A percentile compares a stretch with the other conserved stretches of the same genome.
These are phyloP conservation scores for Aspidoscelis tigris DNA, from an alignment of 2,113 vertebrate genomes.

Conservation along the genomic window DNA sequence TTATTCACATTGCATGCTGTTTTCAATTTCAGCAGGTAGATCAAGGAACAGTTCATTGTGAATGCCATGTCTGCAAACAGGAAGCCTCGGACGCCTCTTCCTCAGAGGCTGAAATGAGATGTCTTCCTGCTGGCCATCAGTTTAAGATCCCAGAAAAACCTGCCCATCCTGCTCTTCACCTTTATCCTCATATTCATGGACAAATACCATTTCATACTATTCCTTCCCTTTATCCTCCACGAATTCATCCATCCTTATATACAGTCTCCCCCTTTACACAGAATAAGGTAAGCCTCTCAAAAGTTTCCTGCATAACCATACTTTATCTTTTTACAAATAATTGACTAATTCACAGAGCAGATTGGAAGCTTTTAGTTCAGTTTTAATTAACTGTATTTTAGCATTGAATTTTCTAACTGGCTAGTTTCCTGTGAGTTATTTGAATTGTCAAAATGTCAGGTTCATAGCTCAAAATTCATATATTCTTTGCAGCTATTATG, in stretches of 20 bases:
- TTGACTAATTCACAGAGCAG: not conserved
- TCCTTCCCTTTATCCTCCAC: slow-evolving; percentile 88
- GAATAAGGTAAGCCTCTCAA: slow-evolving; percentile 85
- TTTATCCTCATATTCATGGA: slow-evolving; percentile 98
- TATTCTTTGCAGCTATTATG: not conserved
- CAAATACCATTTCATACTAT: slow-evolving; percentile 94
- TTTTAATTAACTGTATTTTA: too few species aligned
- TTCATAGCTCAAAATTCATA: not conserved
- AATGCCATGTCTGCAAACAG: slow-evolving; percentile 96
- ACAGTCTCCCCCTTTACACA: slow-evolving; percentile 93
- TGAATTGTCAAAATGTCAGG: too few species aligned
- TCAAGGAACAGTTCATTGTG: slow-evolving; percentile 87
- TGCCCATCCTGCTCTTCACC: slow-evolving; percentile 92
- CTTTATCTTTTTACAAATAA: slow-evolving; percentile 2
- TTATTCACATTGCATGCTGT: not conserved
- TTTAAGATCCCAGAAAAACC: slow-evolving; percentile 91
- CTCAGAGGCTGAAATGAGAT: slow-evolving; percentile 81
- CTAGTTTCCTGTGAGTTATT: too few species aligned
- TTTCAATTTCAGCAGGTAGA: slow-evolving; percentile 77
- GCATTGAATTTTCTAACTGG: too few species aligned
- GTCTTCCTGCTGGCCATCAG: slow-evolving; percentile 88
- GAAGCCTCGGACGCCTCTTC: slow-evolving; percentile 82
- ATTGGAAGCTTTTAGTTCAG: not conserved
- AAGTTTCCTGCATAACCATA: not conserved
- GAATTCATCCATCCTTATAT: slow-evolving; percentile 93